Conservation (phyloP, 2,113 vertebrate genomes). For the Vireo altiloquus region DNA sequence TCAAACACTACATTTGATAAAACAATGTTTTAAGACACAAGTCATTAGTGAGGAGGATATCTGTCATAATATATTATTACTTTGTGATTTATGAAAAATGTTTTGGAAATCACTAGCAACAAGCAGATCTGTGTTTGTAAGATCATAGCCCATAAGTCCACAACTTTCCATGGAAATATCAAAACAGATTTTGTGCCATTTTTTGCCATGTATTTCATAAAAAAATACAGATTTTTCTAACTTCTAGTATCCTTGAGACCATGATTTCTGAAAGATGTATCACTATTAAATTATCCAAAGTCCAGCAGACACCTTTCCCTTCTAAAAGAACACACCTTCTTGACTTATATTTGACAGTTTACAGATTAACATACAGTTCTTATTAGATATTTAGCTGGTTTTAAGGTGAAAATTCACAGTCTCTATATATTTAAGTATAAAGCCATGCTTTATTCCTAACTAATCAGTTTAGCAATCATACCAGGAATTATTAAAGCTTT, state of each 20-base stretch:
- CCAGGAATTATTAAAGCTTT: not conserved
- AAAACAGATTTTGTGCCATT: not conserved
- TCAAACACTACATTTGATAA: not conserved
- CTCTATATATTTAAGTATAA: not conserved
- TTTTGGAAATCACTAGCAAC: not conserved
- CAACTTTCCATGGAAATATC: not conserved
- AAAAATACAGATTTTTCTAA: not conserved
- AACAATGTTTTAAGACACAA: not conserved
- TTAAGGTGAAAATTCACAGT: not conserved
- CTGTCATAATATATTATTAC: not conserved
- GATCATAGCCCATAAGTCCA: not conserved
- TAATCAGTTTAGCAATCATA: not conserved
- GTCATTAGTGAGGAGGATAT: not conserved
- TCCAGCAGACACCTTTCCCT: not conserved
- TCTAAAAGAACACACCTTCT: fast-evolving
- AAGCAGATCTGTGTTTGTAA: not conserved
- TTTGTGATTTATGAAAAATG: not conserved
- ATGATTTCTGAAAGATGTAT: not conserved
- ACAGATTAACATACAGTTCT: not conserved
- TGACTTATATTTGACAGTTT: not conserved
- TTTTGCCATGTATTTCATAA: not conserved
- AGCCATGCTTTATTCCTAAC: not conserved
- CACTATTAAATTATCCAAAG: not conserved
- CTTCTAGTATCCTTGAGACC: not conserved
- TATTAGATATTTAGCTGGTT: not conserved